Evolutionary conservation across 2,888 invertebrate genomes (phyloP), one percentile per base, ranked within the genome.

Genomic region (Apamea monoglypha): DNA sequence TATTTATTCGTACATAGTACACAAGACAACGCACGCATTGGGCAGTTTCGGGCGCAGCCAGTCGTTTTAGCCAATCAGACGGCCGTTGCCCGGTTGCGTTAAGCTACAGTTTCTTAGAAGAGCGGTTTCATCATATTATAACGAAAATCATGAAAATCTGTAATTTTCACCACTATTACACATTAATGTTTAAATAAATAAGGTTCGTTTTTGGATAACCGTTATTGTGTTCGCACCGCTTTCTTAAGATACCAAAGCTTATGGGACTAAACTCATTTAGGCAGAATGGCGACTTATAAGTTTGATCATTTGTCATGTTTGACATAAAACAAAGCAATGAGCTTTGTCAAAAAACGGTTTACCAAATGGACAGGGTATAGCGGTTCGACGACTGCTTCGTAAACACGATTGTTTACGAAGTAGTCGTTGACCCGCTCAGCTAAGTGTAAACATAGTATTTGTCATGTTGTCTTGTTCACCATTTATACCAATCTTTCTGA

Each of bases 51-150:
- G 61, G 69, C 12, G 40, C 32, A 68, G 59, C 53, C 40, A 32
- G 44, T 76, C 80, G 1, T 50, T 56, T 69, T 32, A 72, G 80
- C 86, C 87, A 85, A 86, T 85, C 61, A 40, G 74, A 86, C 59
- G 36, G 47, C 63, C 18, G 44, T 56, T 47, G n/a, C 71, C 71
- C 82, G 8, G 14, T 25, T 69, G 47, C 12, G 40, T 21, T 2
- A 53, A 25, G 32, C 32, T 53, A 10, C 5, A 10, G 16, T 18
- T 50, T 70, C 16, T 5, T 8, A 32, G 5, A 25, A 70, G 0
- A 70, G 70, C 16, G 32, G 32, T 10, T 64, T 25, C 1, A 5
- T 25, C 12, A 25, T 36, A 14, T 64, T 64, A 25, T 12, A 63
- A 21, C 32, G 4, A 16, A 1, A 8, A 16, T 25, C 29, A 16